Evolutionary conservation across 1,140 invertebrate genomes (phyloP).

Genomic region (Cydia splendana): DNA sequence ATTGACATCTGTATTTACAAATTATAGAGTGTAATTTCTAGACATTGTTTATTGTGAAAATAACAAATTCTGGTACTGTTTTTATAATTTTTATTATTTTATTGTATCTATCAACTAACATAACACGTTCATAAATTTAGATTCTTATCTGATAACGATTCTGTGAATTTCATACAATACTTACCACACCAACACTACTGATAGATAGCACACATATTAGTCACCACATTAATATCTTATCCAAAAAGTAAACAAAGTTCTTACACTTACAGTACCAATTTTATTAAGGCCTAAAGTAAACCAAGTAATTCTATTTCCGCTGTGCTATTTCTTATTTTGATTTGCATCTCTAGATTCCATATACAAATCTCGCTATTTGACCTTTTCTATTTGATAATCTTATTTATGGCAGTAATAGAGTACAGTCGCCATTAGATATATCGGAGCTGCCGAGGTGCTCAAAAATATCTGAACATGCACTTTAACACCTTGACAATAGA

Average conservation of each 20-base stretch:
- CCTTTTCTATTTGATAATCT: too few species aligned
- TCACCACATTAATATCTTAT: constrained; percentile 20
- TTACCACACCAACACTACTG: background rate
- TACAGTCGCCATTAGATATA: too few species aligned
- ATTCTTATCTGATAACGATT: constrained; percentile 2
- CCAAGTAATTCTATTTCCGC: background rate
- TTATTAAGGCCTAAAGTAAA: background rate
- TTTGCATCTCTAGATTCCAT: background rate
- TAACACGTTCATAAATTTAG: background rate
- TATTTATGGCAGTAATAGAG: too few species aligned
- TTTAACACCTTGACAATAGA: too few species aligned
- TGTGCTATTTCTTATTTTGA: background rate
- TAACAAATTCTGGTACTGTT: too few species aligned
- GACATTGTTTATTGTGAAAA: too few species aligned
- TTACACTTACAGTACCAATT: background rate
- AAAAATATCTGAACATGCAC: too few species aligned
- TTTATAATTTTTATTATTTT: background rate
- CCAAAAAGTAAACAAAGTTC: constrained; percentile 12
- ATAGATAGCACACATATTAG: constrained; percentile 1
- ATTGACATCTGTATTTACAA: too few species aligned
- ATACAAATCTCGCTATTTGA: background rate
- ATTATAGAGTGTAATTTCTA: too few species aligned
- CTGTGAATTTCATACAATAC: constrained; percentile 3
- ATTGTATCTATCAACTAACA: background rate
- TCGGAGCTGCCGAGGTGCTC: too few species aligned